Percentiles rank a stretch among this genome's conserved stretches.
phyloP scores from a whole-genome alignment of 2,797 vertebrate species.

The Prionace glauca region DNA sequence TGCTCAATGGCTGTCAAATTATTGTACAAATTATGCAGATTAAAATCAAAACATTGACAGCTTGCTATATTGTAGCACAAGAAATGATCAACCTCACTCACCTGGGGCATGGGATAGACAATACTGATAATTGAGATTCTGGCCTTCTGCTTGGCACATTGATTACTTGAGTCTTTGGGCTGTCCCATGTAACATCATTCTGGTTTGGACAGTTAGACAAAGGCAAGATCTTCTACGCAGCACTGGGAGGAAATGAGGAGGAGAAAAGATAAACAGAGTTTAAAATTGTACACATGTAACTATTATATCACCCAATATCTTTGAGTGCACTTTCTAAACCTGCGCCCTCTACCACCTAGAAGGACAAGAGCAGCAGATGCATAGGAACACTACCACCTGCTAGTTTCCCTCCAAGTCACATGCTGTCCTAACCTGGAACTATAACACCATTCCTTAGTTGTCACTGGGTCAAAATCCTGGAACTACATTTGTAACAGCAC shows the following conservation, averaged over 20 bases:
- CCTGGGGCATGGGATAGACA: background rate
- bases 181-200: background rate
- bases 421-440: no score
- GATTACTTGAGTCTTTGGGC: background rate
- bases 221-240: background rate
- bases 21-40: background rate
- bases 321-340: no score
- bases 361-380: no score
- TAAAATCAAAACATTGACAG: background rate
- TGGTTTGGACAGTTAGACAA: background rate
- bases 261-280: background rate
- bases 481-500: no score
- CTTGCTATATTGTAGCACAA: background rate
- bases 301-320: background rate
- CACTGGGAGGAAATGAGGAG: background rate
- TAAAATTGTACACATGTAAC: background rate
- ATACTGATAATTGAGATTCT: background rate
- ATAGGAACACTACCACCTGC: no score
- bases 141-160: background rate
- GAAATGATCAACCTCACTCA: background rate
- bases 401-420: no score
- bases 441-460: no score
- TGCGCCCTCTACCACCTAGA: no score
- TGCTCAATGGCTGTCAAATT: background rate
- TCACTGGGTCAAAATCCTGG: no score